Evolutionary conservation across 2,113 vertebrate genomes (phyloP).

Genomic region (Nicator chloris): DNA sequence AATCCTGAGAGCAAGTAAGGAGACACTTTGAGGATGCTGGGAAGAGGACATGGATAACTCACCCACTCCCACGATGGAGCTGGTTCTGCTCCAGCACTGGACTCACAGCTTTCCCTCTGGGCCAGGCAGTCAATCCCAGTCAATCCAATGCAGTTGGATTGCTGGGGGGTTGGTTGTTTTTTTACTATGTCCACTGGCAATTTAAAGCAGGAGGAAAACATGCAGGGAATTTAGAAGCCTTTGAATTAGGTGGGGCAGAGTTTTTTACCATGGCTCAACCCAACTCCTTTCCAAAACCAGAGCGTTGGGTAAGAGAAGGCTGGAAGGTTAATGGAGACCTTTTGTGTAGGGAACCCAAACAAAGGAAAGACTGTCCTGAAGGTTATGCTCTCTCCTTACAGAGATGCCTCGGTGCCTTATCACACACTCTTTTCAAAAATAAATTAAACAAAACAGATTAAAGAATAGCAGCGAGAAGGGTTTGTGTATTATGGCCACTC

Average conservation of each 20-base stretch:
- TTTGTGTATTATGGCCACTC: conserved; percentile 8
- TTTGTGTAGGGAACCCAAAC: neutral
- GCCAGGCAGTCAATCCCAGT: neutral
- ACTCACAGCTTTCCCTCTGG: neutral
- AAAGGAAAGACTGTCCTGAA: neutral
- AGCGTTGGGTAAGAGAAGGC: neutral
- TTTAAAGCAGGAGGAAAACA: neutral
- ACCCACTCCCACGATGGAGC: neutral
- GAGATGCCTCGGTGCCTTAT: conserved; percentile 33
- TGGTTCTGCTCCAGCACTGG: neutral
- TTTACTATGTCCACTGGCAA: neutral
- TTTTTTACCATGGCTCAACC: neutral
- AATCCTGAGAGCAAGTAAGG: neutral
- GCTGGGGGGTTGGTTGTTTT: neutral
- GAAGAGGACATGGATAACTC: neutral
- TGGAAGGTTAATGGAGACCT: conserved; percentile 12
- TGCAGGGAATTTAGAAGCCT: neutral
- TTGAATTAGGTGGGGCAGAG: neutral
- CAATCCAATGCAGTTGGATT: neutral
- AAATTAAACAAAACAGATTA: conserved; percentile 54
- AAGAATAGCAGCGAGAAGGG: conserved; percentile 25
- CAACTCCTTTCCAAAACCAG: neutral
- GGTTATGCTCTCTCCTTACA: neutral
- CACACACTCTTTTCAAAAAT: conserved; percentile 43
- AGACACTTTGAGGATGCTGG: neutral